A percentile compares a stretch with the other conserved stretches of the same genome.
Conservation (phyloP, 2,888 invertebrate genomes). For the Desoria tigrina region DNA sequence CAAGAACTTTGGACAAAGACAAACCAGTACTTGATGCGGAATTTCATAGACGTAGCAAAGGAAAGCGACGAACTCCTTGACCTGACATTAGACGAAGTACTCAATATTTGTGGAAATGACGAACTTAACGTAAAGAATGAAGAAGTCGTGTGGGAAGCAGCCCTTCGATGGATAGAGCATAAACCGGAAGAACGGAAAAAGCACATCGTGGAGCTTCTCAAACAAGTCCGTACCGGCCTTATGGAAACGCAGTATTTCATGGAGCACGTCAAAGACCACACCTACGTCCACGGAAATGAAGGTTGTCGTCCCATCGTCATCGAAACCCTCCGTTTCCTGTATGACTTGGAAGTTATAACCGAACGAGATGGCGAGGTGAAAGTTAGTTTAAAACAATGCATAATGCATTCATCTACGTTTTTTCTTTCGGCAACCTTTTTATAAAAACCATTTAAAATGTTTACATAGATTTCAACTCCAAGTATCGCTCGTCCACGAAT, state of each 20-base stretch:
- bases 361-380: slow-evolving; percentile 73
- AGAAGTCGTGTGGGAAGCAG: slow-evolving; percentile 82
- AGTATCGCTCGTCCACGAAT: slow-evolving; percentile 72
- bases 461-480: slow-evolving; percentile 65
- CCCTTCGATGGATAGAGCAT: slow-evolving; percentile 82
- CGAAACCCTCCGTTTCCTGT: slow-evolving; percentile 85
- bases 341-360: slow-evolving; percentile 85
- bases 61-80: slow-evolving; percentile 74
- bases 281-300: slow-evolving; percentile 78
- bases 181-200: slow-evolving; percentile 71
- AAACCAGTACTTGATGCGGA: slow-evolving; percentile 70
- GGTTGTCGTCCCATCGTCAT: slow-evolving; percentile 84
- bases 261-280: slow-evolving; percentile 78
- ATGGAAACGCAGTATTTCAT: slow-evolving; percentile 87
- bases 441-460: background rate
- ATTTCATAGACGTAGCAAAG: slow-evolving; percentile 71
- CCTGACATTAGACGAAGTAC: slow-evolving; percentile 69
- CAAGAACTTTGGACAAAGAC: slow-evolving; percentile 70
- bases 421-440: background rate
- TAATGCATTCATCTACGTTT: background rate
- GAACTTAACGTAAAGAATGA: slow-evolving; percentile 85
- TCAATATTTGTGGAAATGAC: slow-evolving; percentile 74
- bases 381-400: slow-evolving; percentile 4
- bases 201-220: slow-evolving; percentile 76
- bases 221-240: slow-evolving; percentile 76